A percentile compares a stretch with the other conserved stretches of the same genome.
Conservation (phyloP, 2,113 vertebrate species). For the Grallaria varia region DNA sequence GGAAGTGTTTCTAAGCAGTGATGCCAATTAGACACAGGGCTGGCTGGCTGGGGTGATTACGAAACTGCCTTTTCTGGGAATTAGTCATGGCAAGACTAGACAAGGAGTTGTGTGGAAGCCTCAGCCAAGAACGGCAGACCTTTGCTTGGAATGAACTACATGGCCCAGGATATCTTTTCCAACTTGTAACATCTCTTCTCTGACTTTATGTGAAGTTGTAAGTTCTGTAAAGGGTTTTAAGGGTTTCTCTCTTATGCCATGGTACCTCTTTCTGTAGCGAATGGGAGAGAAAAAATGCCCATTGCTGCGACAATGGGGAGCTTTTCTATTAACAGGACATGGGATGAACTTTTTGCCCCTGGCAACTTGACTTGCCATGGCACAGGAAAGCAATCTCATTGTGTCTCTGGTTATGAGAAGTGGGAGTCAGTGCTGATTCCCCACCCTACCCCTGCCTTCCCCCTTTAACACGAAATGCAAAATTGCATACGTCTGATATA, state of each 20-base stretch:
- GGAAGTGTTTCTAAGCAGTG: slow-evolving; percentile 8
- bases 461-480: background rate
- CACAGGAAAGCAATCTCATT: background rate
- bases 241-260: background rate
- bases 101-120: slow-evolving; percentile 5
- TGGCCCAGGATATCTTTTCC: background rate
- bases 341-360: background rate
- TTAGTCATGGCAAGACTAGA: slow-evolving; percentile 51
- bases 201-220: background rate
- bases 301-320: background rate
- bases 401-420: background rate
- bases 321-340: background rate
- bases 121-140: background rate
- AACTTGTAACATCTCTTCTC: background rate
- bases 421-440: background rate
- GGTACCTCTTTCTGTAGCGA: background rate
- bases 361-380: background rate
- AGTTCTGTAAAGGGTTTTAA: background rate
- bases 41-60: slow-evolving; percentile 20
- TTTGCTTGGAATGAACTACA: background rate
- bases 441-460: accelerated
- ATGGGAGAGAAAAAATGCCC: background rate
- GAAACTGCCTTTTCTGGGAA: slow-evolving; percentile 64
- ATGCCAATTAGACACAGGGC: slow-evolving; percentile 20
- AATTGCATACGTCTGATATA: background rate